Evolutionary conservation across 1,140 invertebrate genomes (phyloP).

Genomic region (Hestina assimilis): DNA sequence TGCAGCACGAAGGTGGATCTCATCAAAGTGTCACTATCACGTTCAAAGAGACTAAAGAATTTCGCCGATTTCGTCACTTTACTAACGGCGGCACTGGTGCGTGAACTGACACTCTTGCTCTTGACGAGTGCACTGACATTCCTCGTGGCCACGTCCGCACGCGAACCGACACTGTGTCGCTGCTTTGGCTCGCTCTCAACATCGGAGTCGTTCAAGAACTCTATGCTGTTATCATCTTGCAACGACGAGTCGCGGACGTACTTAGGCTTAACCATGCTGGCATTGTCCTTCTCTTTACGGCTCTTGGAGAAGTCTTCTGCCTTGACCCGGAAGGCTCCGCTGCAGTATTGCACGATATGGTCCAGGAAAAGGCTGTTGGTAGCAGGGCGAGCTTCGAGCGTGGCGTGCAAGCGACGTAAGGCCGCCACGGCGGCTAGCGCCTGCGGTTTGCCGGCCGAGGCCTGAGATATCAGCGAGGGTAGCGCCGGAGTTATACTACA

Average conservation of each 20-base stretch:
- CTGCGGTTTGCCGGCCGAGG: conserved; percentile 86
- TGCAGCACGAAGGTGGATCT: conserved; percentile 87
- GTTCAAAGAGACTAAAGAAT: conserved; percentile 74
- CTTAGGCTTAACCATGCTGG: conserved; percentile 53
- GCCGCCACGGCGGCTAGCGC: conserved; percentile 90
- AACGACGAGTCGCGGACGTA: conserved; percentile 24
- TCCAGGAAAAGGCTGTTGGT: conserved; percentile 91
- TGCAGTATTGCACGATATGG: conserved; percentile 83
- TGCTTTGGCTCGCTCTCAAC: conserved; percentile 65
- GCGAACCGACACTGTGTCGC: conserved; percentile 67
- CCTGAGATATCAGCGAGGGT: conserved; percentile 88
- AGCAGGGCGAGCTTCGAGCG: conserved; percentile 87
- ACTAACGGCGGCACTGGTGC: conserved; percentile 65
- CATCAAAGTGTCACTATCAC: conserved; percentile 82
- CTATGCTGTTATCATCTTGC: conserved; percentile 59
- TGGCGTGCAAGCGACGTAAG: conserved; percentile 86
- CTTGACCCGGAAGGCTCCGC: conserved; percentile 49
- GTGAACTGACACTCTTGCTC: conserved; percentile 73
- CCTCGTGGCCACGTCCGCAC: conserved; percentile 55
- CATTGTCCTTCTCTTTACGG: conserved; percentile 65
- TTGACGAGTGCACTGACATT: conserved; percentile 72
- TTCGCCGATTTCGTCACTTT: conserved; percentile 69
- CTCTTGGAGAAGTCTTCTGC: conserved; percentile 53
- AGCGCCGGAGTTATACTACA: conserved; percentile 89
- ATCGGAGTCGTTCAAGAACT: conserved; percentile 68